These are phyloP conservation scores for Drosophila melanosoma DNA, from an alignment of 2,888 invertebrate species.

Conservation along the genomic window DNA sequence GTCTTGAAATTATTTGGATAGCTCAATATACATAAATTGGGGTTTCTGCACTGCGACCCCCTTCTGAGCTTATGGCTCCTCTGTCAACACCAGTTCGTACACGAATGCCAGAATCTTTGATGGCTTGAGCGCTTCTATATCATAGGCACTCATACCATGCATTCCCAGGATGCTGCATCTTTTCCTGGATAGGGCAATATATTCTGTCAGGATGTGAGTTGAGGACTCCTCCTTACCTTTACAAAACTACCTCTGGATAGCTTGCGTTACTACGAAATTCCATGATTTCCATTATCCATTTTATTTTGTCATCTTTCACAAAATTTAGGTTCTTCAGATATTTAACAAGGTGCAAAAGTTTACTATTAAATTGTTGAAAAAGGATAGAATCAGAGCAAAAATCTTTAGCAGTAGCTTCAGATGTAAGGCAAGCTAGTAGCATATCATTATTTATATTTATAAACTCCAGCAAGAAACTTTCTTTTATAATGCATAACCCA, in stretches of 20 bases:
- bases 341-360: background rate
- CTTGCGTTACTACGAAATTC: background rate
- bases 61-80: no score
- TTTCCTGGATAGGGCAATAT: no score
- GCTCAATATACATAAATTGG: background rate
- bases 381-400: no score
- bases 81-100: no score
- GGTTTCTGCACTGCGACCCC: no score
- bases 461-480: background rate
- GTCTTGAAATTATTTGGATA: background rate
- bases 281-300: no score
- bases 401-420: background rate
- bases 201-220: no score
- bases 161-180: no score
- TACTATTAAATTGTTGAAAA: background rate
- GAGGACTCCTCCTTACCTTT: no score
- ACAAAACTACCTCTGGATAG: background rate
- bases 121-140: no score
- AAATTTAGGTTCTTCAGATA: background rate
- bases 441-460: background rate
- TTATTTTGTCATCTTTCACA: background rate
- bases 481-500: background rate
- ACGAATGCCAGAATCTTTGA: no score
- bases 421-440: accelerated
- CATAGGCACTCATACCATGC: no score